These are phyloP conservation scores for Eucidaris tribuloides DNA, from an alignment of 35 echinoderm and acorn worm genomes.

Conservation along the genomic window DNA sequence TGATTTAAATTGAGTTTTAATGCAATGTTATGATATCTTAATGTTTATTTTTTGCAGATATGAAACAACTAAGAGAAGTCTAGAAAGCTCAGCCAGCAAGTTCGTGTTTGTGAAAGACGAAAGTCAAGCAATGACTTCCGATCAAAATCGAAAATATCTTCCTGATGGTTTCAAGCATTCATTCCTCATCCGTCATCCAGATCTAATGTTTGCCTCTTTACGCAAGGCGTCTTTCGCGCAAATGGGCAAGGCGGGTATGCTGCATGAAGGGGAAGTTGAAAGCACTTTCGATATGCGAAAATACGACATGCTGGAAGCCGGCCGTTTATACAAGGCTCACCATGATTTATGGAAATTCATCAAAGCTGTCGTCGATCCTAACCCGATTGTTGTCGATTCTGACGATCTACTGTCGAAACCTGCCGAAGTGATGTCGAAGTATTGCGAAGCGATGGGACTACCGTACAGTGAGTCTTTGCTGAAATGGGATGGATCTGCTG, in stretches of 20 bases:
- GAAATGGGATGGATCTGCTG: constrained; percentile 25
- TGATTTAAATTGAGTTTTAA: no score
- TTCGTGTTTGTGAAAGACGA: constrained; percentile 2
- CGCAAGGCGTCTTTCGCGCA: neutral
- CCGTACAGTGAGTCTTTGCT: constrained; percentile 31
- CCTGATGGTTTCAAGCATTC: constrained; percentile 44
- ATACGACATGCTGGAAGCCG: neutral
- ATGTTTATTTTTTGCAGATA: no score
- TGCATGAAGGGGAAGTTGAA: neutral
- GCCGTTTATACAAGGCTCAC: constrained; percentile 2
- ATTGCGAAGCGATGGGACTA: constrained; percentile 25
- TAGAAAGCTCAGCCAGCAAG: no score
- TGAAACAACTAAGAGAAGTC: no score
- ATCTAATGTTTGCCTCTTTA: constrained; percentile 28
- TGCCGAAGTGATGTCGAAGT: constrained; percentile 9
- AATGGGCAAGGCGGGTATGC: neutral
- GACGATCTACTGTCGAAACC: constrained; percentile 60
- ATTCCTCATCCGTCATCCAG: constrained; percentile 51
- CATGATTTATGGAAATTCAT: no score
- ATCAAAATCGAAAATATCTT: neutral
- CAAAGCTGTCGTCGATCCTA: no score
- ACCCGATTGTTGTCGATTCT: constrained; percentile 59
- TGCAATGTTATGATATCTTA: no score
- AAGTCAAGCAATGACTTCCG: neutral
- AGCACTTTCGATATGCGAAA: neutral